Base-by-base conservation (phyloP, 2,113 vertebrate genomes). In the Arothron firmamentum region DNA sequence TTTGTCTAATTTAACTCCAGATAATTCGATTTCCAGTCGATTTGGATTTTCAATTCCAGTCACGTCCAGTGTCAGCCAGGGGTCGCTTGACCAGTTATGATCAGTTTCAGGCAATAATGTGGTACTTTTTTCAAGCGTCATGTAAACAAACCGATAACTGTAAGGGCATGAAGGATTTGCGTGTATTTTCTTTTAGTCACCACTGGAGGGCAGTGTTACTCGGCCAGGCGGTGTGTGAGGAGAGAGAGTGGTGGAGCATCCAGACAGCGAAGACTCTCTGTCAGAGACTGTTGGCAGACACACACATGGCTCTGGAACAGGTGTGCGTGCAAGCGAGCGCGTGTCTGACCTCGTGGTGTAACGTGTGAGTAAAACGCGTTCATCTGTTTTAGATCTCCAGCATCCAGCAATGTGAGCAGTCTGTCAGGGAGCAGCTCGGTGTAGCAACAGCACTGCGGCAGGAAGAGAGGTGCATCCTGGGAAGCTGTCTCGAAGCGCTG, bases 161-260 rank as follows among this genome's bases (percentile, higher is more conserved):
- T 10, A 18, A 28, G 16, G 1, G 7, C 17, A 3, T 16, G 17
- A 46, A 31, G 48, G 0, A 57, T 34, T 15, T 0, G 21, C 34
- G 72, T 79, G 18, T 87, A 16, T 50, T 2, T 91, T 15, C 87
- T 14, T 58, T 16, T 15, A 99, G 96, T 77, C 67, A 59, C 10
- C 89, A 75, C 69, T 97, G 95, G 95, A 96, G 83, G 74, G 90
- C 88, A 55, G 65, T 92, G 8, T 86, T 97, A 69, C 91, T 93
- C 68, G 96, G 96, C 23, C 92, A 90, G 70, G 42, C 70, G 15
- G 77, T 92, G 74, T 92, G 92, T 78, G 81, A 89, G 53, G 86
- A 85, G 21, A 92, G 89, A 0, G 94, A 96, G 20, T 62, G 82
- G 66, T 82, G 77, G 64, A 83, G 90, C 60, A 19, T 90, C 70